A percentile compares a stretch with the other conserved stretches of the same genome.
These are phyloP conservation scores for Geodia barretti DNA, from an alignment of 37 sponge, comb jelly and placozoan species.

Conservation along the genomic window DNA sequence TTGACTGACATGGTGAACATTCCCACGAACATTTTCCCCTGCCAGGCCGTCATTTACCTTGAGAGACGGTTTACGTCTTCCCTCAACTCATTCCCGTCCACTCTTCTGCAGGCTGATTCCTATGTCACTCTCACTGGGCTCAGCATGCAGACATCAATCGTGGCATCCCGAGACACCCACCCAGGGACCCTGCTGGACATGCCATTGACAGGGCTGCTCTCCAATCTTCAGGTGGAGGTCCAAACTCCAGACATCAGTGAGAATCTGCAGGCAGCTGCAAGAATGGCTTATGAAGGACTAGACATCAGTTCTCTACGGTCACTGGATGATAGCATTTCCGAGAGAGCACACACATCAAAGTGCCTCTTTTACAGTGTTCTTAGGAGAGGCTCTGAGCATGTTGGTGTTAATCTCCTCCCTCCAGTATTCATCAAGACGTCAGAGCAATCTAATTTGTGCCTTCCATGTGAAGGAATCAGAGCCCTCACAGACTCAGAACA, in stretches of 20 bases:
- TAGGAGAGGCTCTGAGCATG: background rate
- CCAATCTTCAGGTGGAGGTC: background rate
- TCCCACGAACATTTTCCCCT: background rate
- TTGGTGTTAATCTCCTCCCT: background rate
- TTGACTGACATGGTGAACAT: background rate
- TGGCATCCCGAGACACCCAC: background rate
- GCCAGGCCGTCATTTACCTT: background rate
- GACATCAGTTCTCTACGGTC: background rate
- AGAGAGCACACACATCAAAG: background rate
- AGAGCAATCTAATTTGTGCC: too few species aligned
- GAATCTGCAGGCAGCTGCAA: background rate
- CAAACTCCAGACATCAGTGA: background rate
- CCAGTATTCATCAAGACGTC: background rate
- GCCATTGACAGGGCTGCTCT: background rate
- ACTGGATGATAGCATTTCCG: background rate
- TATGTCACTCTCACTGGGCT: background rate
- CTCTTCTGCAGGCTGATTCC: background rate
- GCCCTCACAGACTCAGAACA: background rate
- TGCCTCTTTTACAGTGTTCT: background rate
- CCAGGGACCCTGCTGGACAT: background rate
- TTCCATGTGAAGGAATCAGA: too few species aligned
- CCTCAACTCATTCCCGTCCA: background rate
- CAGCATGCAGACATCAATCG: background rate
- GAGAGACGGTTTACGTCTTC: background rate
- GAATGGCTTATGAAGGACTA: background rate